phyloP scores from a whole-genome alignment of 2,888 invertebrate species.

The Cataglyphis albicans region DNA sequence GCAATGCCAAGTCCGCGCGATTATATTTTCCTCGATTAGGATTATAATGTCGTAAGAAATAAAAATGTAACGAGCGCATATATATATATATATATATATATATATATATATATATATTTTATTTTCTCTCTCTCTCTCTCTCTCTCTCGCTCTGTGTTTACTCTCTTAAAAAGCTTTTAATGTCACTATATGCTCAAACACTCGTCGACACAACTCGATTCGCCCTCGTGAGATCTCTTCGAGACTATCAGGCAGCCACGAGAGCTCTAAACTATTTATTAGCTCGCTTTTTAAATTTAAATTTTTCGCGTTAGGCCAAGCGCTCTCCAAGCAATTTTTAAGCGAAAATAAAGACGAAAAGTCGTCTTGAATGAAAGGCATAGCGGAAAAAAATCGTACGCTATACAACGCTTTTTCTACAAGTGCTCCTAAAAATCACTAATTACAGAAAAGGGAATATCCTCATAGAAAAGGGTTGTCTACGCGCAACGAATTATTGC shows the following conservation, averaged over 20 bases:
- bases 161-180: conserved; percentile 1
- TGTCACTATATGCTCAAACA: conserved; percentile 18
- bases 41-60: conserved; percentile 52
- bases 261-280: conserved; percentile 38
- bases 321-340: conserved; percentile 39
- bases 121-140: neutral
- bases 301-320: conserved; percentile 71
- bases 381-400: conserved; percentile 9
- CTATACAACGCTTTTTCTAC: neutral
- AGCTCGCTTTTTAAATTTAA: conserved; percentile 37
- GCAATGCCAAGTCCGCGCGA: conserved; percentile 35
- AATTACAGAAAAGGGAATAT: conserved; percentile 54
- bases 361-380: conserved; percentile 27
- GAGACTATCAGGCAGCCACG: conserved; percentile 25
- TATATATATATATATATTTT: neutral
- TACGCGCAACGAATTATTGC: conserved; percentile 28
- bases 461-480: conserved; percentile 52
- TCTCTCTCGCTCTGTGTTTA: neutral
- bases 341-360: conserved; percentile 23
- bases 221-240: conserved; percentile 30
- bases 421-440: conserved; percentile 21
- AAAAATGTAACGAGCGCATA: conserved; percentile 43
- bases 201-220: conserved; percentile 26
- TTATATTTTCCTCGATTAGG: conserved; percentile 31
- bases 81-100: no score